A percentile compares a stretch with the other conserved stretches of the same genome.
phyloP scores from a whole-genome alignment of 1,140 invertebrate species.

The Telenomus remus region DNA sequence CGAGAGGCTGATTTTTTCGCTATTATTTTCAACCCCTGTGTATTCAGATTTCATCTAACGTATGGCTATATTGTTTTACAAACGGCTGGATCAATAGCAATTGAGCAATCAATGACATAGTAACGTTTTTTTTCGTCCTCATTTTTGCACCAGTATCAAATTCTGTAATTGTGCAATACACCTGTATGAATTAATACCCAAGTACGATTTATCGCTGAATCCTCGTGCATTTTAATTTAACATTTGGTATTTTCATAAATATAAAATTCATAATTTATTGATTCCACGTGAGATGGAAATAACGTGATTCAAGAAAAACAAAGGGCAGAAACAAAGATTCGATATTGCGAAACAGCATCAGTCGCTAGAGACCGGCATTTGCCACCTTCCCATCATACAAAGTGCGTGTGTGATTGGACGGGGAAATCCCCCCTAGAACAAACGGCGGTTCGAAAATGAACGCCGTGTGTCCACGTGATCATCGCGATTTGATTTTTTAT shows the following conservation, averaged over 20 bases:
- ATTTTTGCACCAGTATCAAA: too few relatives aligned
- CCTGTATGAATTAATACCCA: too few relatives aligned
- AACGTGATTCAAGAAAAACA: constrained; percentile 21
- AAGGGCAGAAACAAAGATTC: constrained; percentile 29
- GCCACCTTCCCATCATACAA: constrained; percentile 4
- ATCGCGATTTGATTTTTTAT: constrained; percentile 64
- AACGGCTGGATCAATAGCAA: too few relatives aligned
- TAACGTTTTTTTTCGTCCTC: too few relatives aligned
- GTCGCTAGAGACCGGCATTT: constrained; percentile 41
- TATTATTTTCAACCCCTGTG: too few relatives aligned
- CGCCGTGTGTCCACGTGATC: constrained; percentile 52
- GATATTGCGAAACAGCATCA: constrained; percentile 52
- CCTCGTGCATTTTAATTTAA: not conserved
- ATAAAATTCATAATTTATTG: not conserved
- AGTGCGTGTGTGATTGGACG: constrained; percentile 28
- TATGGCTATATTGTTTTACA: too few relatives aligned
- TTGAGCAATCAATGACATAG: too few relatives aligned
- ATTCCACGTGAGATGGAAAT: constrained; percentile 31
- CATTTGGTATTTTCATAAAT: not conserved
- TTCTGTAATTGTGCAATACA: too few relatives aligned
- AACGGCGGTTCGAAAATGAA: constrained; percentile 63
- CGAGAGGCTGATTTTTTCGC: too few relatives aligned
- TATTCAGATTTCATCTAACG: too few relatives aligned
- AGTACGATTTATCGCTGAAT: too few relatives aligned
- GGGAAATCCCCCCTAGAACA: constrained; percentile 40